Evolutionary conservation across 2,888 invertebrate species (phyloP).

Genomic region (Coenonympha glycerion): DNA sequence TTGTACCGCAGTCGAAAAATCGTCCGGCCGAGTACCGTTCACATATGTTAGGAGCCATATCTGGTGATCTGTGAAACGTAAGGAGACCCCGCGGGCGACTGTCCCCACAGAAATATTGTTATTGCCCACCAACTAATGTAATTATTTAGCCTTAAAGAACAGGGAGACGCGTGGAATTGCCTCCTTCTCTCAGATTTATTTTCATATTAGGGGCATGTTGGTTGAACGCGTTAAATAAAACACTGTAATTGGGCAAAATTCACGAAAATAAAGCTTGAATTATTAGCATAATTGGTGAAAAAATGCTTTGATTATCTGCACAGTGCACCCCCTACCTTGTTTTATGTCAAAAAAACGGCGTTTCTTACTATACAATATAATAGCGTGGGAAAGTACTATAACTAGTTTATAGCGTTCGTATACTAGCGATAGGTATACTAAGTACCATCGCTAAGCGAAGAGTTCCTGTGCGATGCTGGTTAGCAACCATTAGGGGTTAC

Average conservation of each 20-base stretch:
- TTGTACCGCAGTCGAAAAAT: conserved; percentile 18
- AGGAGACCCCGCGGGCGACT: conserved; percentile 46
- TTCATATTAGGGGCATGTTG: conserved; percentile 1
- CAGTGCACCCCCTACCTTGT: too few species aligned
- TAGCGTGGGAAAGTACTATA: too few species aligned
- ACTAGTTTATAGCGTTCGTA: too few species aligned
- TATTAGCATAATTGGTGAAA: too few species aligned
- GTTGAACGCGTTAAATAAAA: neutral
- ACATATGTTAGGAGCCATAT: conserved; percentile 54
- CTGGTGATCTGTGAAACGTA: conserved; percentile 69
- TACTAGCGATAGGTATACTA: too few species aligned
- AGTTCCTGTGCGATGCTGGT: too few species aligned
- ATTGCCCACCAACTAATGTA: conserved; percentile 71
- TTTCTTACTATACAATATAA: too few species aligned
- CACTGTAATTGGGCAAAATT: neutral
- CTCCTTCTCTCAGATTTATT: conserved; percentile 10
- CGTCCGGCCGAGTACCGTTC: conserved; percentile 28
- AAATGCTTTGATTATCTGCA: too few species aligned
- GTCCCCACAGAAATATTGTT: conserved; percentile 63
- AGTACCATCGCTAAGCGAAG: too few species aligned
- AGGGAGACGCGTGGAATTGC: conserved; percentile 25
- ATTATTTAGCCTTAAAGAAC: conserved; percentile 58
- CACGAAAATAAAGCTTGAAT: neutral
- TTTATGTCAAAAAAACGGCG: too few species aligned
- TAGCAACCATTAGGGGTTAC: too few species aligned